A percentile compares a stretch with the other conserved stretches of the same genome.
Evolutionary conservation across 2,113 vertebrate species (phyloP).

Genomic region (Bubo bubo): DNA sequence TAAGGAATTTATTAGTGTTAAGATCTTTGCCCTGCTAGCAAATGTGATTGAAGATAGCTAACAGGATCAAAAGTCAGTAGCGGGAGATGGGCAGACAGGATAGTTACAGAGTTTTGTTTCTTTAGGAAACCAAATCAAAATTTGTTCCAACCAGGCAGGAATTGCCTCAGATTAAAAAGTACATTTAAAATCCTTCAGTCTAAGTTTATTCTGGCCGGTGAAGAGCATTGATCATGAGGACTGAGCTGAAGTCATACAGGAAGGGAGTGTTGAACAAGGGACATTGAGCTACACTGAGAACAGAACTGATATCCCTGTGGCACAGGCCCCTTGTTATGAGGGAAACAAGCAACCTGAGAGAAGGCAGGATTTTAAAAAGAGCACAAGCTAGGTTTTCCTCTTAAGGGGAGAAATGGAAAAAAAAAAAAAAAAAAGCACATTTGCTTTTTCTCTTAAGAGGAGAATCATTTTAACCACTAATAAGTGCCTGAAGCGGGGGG

Average conservation of each 20-base stretch:
- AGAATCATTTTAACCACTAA: background rate
- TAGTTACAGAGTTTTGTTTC: background rate
- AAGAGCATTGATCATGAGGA: background rate
- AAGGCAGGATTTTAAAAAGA: background rate
- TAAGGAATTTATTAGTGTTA: background rate
- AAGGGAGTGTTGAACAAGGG: background rate
- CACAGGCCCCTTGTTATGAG: background rate
- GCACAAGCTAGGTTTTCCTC: background rate
- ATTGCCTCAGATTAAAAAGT: background rate
- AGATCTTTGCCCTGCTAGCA: background rate
- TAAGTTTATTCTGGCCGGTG: background rate
- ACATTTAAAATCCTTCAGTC: background rate
- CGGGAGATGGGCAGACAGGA: background rate
- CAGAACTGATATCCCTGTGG: background rate
- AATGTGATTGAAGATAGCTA: background rate
- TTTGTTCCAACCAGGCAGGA: background rate
- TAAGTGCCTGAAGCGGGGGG: background rate
- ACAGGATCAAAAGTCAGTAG: background rate
- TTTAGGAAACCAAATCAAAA: background rate
- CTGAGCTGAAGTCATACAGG: background rate
- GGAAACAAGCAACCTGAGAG: background rate
- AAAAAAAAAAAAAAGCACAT: rapidly evolving
- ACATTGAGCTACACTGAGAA: background rate
- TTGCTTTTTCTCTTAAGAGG: background rate
- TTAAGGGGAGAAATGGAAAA: background rate